Evolutionary conservation across 2,113 vertebrate species (phyloP).

Genomic region (Galbula dea): DNA sequence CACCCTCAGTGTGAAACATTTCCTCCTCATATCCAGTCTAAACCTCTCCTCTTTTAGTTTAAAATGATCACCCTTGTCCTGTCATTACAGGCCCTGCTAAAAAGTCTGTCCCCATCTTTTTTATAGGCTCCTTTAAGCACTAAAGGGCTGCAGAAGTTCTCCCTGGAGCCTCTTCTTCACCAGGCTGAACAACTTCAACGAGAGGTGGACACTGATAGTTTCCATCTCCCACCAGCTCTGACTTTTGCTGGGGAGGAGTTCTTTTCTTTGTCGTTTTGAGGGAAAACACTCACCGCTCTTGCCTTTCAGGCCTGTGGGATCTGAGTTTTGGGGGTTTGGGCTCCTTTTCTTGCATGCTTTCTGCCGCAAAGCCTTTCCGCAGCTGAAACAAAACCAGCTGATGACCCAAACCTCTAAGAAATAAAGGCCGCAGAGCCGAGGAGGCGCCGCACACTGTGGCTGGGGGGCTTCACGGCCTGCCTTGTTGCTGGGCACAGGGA

Average conservation of each 20-base stretch:
- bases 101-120: no score
- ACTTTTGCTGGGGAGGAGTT: background rate
- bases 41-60: no score
- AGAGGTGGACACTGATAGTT: rapidly evolving
- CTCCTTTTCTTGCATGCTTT: background rate
- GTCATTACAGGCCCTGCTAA: no score
- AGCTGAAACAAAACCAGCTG: background rate
- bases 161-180: no score
- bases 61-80: no score
- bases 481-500: background rate
- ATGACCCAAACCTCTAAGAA: no score
- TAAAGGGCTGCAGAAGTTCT: no score
- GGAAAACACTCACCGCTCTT: rapidly evolving
- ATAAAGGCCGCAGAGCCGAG: background rate
- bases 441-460: background rate
- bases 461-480: background rate
- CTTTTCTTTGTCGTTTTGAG: background rate
- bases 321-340: no score
- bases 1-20: no score
- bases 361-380: background rate
- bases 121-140: no score
- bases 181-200: background rate
- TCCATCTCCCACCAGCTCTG: background rate
- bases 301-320: background rate
- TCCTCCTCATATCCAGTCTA: no score